Evolutionary conservation across 2,888 invertebrate species (phyloP), one percentile per base, ranked within the genome.

Genomic region (Cremastinae sp.): DNA sequence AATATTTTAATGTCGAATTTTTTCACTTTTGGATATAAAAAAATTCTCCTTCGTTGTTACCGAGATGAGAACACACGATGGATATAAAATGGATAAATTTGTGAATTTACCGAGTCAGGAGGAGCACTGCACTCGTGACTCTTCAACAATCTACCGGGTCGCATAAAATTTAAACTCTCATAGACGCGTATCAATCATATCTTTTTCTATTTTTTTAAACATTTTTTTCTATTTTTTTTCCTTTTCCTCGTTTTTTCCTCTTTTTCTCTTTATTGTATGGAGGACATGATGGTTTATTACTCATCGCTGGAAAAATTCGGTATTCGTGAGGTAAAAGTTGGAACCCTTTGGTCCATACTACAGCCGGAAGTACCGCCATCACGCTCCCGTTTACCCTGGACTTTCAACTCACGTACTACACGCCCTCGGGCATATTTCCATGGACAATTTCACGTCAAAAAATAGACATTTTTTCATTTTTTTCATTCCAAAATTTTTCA

Each of bases 151-250:
- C 56, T 58, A 45, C 49, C 18, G 35, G 43, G 4, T 28, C 64
- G 66, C 56, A 73, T 61, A 56, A 66, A 66, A 61, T 71, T 75
- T 75, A 16, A 66, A 47, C 59, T 28, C 58, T 18, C 37, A 64
- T 53, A 39, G 53, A 55, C 56, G 59, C 61, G 39, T 59, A 59
- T 41, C 39, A 37, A 8, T 18, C 18, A 14, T 20, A 18, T 12
- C 8, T 37, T 37, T n/a, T 1, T 28, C 22, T 22, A 43, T 47
- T 20, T 45, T 16, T 35, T 35, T n/a, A n/a, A n/a, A n/a, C n/a
- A n/a, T 12, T 7, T 55, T 14, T 35, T 12, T 9, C 12, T 9
- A 1, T 55, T 7, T 55, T 9, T 3, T 55, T 7, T 55, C 35
- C 20, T 10, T 55, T 35, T n/a, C 12, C 9, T 41, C 9, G 4